Evolutionary conservation across 2,797 vertebrate genomes (phyloP).

Genomic region (Helicolenus hilgendorfi): DNA sequence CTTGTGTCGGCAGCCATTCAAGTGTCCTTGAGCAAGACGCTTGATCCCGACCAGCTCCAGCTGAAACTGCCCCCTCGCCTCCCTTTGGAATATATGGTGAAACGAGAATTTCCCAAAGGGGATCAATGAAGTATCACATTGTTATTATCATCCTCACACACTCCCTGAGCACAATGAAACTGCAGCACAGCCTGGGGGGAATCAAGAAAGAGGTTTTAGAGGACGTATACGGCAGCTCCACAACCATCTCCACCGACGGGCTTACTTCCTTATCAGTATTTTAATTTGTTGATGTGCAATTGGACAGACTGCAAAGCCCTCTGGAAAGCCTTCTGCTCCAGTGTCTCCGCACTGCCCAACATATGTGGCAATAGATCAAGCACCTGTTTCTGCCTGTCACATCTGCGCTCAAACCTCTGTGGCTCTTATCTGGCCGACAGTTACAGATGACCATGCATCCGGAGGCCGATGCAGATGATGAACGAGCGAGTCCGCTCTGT

Average conservation of each 20-base stretch:
- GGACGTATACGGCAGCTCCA: not conserved
- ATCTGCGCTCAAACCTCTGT: slow-evolving; percentile 69
- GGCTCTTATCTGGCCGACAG: slow-evolving; percentile 74
- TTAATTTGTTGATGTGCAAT: slow-evolving; percentile 32
- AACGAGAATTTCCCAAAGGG: slow-evolving; percentile 19
- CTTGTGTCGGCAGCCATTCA: not conserved
- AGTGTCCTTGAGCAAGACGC: not conserved
- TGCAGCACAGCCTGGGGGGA: not conserved
- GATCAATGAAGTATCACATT: slow-evolving; percentile 14
- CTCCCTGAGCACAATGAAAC: not conserved
- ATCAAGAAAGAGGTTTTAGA: not conserved
- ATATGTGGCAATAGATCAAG: slow-evolving; percentile 77
- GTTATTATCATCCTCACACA: slow-evolving; percentile 19
- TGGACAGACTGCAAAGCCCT: slow-evolving; percentile 34
- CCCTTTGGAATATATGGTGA: not conserved
- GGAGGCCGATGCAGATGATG: slow-evolving; percentile 67
- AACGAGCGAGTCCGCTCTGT: slow-evolving; percentile 44
- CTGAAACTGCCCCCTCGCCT: not conserved
- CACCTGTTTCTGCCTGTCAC: slow-evolving; percentile 74
- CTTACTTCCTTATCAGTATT: slow-evolving; percentile 18
- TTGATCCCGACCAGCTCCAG: not conserved
- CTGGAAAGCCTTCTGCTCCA: slow-evolving; percentile 55
- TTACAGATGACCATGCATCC: slow-evolving; percentile 76
- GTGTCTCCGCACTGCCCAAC: slow-evolving; percentile 46
- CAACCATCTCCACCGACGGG: not conserved